Evolutionary conservation across 2,797 vertebrate species (phyloP).

Genomic region (Apodemus agrarius): DNA sequence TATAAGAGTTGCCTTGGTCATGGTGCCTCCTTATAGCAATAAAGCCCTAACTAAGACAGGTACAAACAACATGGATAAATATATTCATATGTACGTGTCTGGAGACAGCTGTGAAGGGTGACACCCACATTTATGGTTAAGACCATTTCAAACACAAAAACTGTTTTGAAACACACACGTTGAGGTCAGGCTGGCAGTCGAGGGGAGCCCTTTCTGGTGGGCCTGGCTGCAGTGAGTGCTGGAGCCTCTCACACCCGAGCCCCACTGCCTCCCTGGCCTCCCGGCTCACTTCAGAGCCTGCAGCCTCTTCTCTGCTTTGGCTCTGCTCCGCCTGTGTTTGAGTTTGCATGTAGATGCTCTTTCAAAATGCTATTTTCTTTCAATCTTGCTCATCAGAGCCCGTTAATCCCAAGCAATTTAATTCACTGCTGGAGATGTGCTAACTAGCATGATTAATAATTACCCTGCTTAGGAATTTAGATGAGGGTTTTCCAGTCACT

Average conservation of each 20-base stretch:
- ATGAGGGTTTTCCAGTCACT: conserved; percentile 40
- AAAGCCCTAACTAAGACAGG: not conserved
- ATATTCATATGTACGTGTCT: not conserved
- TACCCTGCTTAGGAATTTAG: conserved; percentile 71
- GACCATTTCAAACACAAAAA: not conserved
- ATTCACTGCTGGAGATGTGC: conserved; percentile 43
- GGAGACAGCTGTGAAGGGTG: not conserved
- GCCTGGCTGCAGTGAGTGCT: not conserved
- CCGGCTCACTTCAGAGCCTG: not conserved
- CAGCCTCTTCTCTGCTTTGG: not conserved
- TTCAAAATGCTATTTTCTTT: not conserved
- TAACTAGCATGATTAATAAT: conserved; percentile 64
- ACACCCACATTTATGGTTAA: not conserved
- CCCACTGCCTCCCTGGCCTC: not conserved
- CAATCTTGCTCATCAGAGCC: conserved; percentile 51
- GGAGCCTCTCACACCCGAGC: not conserved
- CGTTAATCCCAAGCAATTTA: conserved; percentile 23
- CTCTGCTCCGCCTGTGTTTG: not conserved
- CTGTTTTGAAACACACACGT: not conserved
- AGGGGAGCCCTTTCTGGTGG: not conserved
- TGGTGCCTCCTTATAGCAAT: not conserved
- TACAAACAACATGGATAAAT: not conserved
- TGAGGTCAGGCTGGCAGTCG: not conserved
- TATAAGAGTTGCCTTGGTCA: not conserved
- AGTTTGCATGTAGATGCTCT: conserved; percentile 2